Conservation (phyloP, 2,888 invertebrate genomes). For the Catonia carolina region DNA sequence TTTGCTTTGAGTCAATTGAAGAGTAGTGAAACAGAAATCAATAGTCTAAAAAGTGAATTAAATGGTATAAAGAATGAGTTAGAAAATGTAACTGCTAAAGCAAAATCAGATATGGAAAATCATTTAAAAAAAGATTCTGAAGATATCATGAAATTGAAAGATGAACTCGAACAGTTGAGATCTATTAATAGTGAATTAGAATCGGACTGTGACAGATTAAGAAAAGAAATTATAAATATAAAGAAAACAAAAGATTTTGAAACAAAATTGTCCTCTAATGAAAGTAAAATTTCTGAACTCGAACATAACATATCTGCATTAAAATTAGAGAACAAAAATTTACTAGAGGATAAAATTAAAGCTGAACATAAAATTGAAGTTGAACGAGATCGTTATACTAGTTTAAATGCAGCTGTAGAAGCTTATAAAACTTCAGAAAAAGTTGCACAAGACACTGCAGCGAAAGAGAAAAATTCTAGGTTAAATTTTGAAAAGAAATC, state of each 20-base stretch:
- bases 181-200: slow-evolving; percentile 16
- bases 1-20: not conserved
- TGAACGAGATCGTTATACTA: slow-evolving; percentile 7
- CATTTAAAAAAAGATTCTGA: slow-evolving; percentile 15
- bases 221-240: slow-evolving; percentile 7
- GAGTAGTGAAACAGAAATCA: slow-evolving; percentile 4
- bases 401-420: not conserved
- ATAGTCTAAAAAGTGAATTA: slow-evolving; percentile 7
- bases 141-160: slow-evolving; percentile 16
- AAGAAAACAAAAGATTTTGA: slow-evolving; percentile 21
- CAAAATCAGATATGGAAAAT: slow-evolving; percentile 15
- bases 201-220: slow-evolving; percentile 15
- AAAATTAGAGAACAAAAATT: slow-evolving; percentile 28
- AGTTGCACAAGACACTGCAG: slow-evolving; percentile 7
- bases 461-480: slow-evolving; percentile 14
- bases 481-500: slow-evolving; percentile 32
- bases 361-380: slow-evolving; percentile 13
- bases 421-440: slow-evolving; percentile 7
- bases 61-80: slow-evolving; percentile 47
- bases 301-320: slow-evolving; percentile 36
- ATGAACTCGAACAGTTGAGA: slow-evolving; percentile 21
- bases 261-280: slow-evolving; percentile 39
- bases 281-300: slow-evolving; percentile 39
- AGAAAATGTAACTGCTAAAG: slow-evolving; percentile 38
- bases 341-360: slow-evolving; percentile 29